Conservation (phyloP, 35 echinoderm and acorn worm species). For the Diadema setosum region DNA sequence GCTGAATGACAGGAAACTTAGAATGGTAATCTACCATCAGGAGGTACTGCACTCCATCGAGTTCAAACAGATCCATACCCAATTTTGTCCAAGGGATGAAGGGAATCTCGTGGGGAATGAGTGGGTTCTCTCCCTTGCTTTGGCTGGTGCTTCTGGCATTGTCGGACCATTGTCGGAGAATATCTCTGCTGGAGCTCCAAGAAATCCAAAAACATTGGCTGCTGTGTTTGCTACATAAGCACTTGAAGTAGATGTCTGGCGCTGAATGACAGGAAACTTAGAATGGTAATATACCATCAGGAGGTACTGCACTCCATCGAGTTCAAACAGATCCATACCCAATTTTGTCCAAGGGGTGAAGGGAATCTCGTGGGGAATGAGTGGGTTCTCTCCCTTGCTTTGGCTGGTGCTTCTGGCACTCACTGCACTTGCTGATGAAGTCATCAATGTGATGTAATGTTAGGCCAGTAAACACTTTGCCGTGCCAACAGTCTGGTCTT, state of each 20-base stretch:
- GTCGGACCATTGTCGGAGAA: conserved; percentile 9
- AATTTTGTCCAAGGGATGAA: neutral
- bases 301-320: neutral
- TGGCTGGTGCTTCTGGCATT: neutral
- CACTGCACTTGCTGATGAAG: conserved; percentile 2
- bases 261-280: neutral
- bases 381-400: neutral
- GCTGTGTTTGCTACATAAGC: neutral
- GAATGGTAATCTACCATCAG: conserved; percentile 5
- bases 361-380: conserved; percentile 3
- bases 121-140: neutral
- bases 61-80: neutral
- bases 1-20: neutral
- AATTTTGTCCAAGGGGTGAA: conserved; percentile 2
- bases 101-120: conserved; percentile 3
- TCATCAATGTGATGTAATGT: too few relatives aligned
- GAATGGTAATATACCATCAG: neutral
- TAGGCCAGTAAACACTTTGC: neutral
- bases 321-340: neutral
- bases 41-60: neutral
- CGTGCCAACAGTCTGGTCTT: neutral
- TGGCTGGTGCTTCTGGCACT: neutral
- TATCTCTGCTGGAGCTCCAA: neutral
- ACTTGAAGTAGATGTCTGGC: neutral
- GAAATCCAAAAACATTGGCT: neutral